phyloP scores from a whole-genome alignment of 2,888 invertebrate genomes.

The Sicus ferrugineus region DNA sequence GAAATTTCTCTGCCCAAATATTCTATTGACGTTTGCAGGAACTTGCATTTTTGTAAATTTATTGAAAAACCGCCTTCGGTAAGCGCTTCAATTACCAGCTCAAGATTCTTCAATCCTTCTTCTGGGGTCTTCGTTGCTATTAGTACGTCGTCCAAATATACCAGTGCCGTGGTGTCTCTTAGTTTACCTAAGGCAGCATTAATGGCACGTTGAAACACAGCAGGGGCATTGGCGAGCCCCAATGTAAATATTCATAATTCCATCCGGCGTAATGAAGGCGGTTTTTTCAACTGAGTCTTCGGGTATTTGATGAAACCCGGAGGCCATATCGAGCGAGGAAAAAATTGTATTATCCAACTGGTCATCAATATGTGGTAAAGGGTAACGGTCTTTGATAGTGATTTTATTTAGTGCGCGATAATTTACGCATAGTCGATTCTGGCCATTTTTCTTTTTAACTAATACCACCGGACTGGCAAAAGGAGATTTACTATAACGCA shows the following conservation, averaged over 20 bases:
- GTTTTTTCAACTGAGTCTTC: conserved; percentile 33
- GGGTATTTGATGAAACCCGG: conserved; percentile 35
- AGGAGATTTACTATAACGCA: no score
- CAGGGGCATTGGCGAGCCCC: no score
- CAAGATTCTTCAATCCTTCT: conserved; percentile 32
- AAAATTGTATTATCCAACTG: no score
- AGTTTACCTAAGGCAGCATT: conserved; percentile 34
- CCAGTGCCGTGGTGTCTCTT: conserved; percentile 2
- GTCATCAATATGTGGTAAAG: no score
- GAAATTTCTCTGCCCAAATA: conserved; percentile 22
- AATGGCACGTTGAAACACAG: no score
- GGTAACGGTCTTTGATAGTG: no score
- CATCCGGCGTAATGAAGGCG: conserved; percentile 35
- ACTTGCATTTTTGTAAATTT: conserved; percentile 26
- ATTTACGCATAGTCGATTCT: no score
- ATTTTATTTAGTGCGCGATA: no score
- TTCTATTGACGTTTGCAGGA: conserved; percentile 11
- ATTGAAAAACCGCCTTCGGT: conserved; percentile 33
- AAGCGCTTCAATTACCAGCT: conserved; percentile 30
- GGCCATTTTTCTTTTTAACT: no score
- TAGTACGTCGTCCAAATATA: conserved; percentile 39
- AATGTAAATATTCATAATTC: conserved; percentile 34
- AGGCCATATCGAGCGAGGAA: conserved; percentile 33
- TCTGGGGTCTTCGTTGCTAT: conserved; percentile 31
- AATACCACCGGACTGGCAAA: no score